Percentiles rank a stretch among this genome's conserved stretches.
Evolutionary conservation across 2,797 vertebrate genomes (phyloP).

Genomic region (Sphenopsis melanotis): DNA sequence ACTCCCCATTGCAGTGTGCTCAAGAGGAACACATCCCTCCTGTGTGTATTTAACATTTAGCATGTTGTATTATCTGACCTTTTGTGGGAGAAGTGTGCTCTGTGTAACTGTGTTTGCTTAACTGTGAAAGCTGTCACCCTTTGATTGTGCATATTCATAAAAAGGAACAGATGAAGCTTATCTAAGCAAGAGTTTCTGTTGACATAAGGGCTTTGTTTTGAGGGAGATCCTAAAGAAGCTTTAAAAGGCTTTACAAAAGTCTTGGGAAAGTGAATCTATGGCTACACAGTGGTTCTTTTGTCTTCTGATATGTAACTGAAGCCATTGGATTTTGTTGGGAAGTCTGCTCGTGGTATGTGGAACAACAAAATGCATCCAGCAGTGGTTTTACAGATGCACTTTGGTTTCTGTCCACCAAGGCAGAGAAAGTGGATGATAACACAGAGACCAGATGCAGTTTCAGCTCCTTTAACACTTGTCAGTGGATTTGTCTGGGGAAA

Average conservation of each 20-base stretch:
- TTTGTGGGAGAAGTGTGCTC: neutral
- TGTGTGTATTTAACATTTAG: neutral
- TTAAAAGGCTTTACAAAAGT: neutral
- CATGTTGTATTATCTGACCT: neutral
- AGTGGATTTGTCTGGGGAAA: neutral
- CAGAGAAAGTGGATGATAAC: neutral
- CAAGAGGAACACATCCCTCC: accelerated
- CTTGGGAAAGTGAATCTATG: neutral
- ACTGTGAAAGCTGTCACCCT: neutral
- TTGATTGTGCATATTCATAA: neutral
- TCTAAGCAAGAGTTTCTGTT: neutral
- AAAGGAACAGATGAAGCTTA: neutral
- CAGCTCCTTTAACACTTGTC: neutral
- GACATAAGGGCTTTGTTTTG: neutral
- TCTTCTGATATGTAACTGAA: neutral
- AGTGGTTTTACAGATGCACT: neutral
- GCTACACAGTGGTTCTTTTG: neutral
- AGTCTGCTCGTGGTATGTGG: neutral
- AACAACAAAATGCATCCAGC: neutral
- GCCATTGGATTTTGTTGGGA: neutral
- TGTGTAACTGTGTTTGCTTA: neutral
- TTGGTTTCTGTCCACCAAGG: neutral
- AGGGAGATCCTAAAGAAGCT: neutral
- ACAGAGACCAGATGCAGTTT: neutral
- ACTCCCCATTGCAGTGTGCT: neutral